Evolutionary conservation across 1,140 invertebrate species (phyloP), one percentile per base, ranked within the genome.

Genomic region (Brachionus paranguensis): DNA sequence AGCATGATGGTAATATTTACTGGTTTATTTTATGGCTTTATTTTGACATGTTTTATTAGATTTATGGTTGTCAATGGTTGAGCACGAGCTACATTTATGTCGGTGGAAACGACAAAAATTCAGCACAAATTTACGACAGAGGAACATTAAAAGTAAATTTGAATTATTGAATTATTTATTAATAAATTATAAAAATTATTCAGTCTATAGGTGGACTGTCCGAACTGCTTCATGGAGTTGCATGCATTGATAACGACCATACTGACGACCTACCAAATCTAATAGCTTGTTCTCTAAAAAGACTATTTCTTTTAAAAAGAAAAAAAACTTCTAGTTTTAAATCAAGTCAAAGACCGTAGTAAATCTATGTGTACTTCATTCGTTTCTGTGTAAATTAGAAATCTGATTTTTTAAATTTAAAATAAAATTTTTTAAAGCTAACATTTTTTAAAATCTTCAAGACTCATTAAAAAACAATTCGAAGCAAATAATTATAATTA

Each of bases 41-140:
- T 20, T 6, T 65, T 55, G n/a, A 5, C n/a, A 24, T 27, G 33
- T 81, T 43, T 41, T 81, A 33, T 29, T 37, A 81, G 78, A 81
- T 81, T 27, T 81, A 81, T 45, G 53, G 78, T n/a, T 81, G 78
- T 37, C 78, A 81, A 37, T 81, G 78, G 78, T 45, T 81, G 41
- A 17, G 11, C 33, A 24, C 33, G 11, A 81, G 78, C 41, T 81
- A 68, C 27, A 81, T 81, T 64, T 68, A 64, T 14, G 64, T 68
- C 0, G n/a, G 78, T 81, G 78, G 78, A 27, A 68, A 20, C 6
- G 27, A 81, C 8, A 68, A 60, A 37, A 81, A 81, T 81, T 64
- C 78, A 4, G 78, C 53, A 1, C 37, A 64, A 68, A 68, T 81
- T 27, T 81, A 81, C 27, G 78, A 81, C 60, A 11, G 78, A 33